Evolutionary conservation across 2,113 vertebrate species (phyloP), one percentile per base, ranked within the genome.

Genomic region (Puma concolor): DNA sequence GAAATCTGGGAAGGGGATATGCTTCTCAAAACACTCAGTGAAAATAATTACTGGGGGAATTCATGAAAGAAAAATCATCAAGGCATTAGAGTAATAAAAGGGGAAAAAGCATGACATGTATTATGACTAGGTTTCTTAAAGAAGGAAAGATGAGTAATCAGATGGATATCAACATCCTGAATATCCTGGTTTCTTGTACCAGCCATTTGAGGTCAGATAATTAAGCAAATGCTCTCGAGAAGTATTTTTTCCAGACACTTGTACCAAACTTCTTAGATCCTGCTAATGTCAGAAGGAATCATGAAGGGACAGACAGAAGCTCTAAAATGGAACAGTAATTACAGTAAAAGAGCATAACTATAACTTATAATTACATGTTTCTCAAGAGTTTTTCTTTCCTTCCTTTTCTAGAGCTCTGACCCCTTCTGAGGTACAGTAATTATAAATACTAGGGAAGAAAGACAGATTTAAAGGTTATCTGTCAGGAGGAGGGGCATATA

Each of bases 381-480:
- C 95, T 97, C 89, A 92, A 95, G 31, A 90, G 33, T 52, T 54
- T 33, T 67, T 67, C 71, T 96, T 96, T 97, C 3, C 1, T 97
- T 96, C 91, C 15, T 88, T 79, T 94, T 94, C 72, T 91, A 86
- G 71, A 97, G 57, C 6, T 76, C 88, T 98, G 94, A 95, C 69
- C 72, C 41, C 25, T 92, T 79, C 57, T 7, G 54, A 96, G 54
- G 76, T 33, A 38, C 60, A 96, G 66, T 93, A 80, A 81, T 94
- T 97, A 66, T 97, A 98, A 98, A 98, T 96, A 77, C 79, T 66
- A 67, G 69, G 13, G 23, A 98, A 96, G 96, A 93, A 52, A 82
- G 83, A 97, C 60, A 97, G 86, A 96, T 97, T 94, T 97, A 98
- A 98, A 98, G 92, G 91, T 98, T 98, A 97, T 83, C 44, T 95